Evolutionary conservation across 2,797 vertebrate genomes (phyloP).

Genomic region (Alexandromys oeconomus): DNA sequence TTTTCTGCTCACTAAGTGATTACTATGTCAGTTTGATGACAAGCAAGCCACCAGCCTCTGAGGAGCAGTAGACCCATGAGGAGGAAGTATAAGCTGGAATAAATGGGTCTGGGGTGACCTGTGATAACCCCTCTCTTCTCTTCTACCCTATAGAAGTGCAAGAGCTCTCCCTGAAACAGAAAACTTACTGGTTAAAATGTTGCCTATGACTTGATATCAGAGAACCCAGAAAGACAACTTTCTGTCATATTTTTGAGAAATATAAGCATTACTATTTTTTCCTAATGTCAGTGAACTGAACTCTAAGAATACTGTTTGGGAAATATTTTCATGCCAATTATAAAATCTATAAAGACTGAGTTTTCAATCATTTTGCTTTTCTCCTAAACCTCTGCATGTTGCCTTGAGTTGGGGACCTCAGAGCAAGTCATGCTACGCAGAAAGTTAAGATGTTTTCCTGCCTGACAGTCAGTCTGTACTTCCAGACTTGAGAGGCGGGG

Average conservation of each 20-base stretch:
- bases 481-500: not conserved
- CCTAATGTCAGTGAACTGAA: constrained; percentile 32
- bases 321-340: constrained; percentile 25
- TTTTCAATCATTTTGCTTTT: constrained; percentile 38
- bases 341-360: not conserved
- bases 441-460: not conserved
- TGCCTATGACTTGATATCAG: not conserved
- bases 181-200: not conserved
- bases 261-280: constrained; percentile 50
- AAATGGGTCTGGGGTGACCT: not conserved
- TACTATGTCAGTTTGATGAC: not conserved
- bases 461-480: not conserved
- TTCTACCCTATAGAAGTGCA: not conserved
- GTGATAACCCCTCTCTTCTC: not conserved
- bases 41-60: not conserved
- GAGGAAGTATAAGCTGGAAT: not conserved
- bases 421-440: not conserved
- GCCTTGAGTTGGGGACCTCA: constrained; percentile 13
- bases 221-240: constrained; percentile 19
- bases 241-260: constrained; percentile 25
- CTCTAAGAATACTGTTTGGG: constrained; percentile 18
- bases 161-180: not conserved
- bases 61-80: not conserved
- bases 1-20: not conserved
- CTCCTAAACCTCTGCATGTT: constrained; percentile 35